Evolutionary conservation across 2,113 vertebrate species (phyloP), one percentile per base, ranked within the genome.

Genomic region (Rhinoderma darwinii): DNA sequence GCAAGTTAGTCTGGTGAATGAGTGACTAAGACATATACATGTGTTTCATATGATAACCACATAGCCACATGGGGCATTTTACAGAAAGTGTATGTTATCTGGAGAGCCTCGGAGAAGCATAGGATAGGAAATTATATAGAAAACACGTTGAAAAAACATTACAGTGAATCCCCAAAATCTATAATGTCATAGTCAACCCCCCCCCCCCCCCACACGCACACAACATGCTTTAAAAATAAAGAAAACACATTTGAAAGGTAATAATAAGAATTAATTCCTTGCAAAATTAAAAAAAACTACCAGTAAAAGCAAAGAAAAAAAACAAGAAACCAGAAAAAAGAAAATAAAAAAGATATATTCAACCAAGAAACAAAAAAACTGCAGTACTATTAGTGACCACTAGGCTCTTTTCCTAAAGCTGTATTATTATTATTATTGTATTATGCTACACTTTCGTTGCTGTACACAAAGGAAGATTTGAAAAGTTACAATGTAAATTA

Each of bases 21-120:
- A 30, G 30, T 51, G 22, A 63, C 54, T 66, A 82, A 82, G 51
- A 54, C 25, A 15, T 39, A 22, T 9, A 37, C 32, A 59, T 30
- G 12, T 17, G 37, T 43, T 56, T 81, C 14, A 44, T 61, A 20
- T 44, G 80, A 47, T 9, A 44, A 70, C 80, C 80, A 82, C 80
- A 35, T 10, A 35, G 39, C 25, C 59, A 50, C 15, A 47, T 47
- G 25, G 56, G 80, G 63, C 47, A 82, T 47, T 66, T 43, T 17
- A 39, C 51, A 63, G 54, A 37, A 5, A 61, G 10, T 61, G 9
- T 43, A 3, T 25, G 37, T 14, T 12, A 74, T 43, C 10, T 74
- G 39, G 22, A n/a, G 37, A 43, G 1, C 20, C 39, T n/a, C 20
- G 3, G 32, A n/a, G 39, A 22, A 73, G 5, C 30, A 37, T 37